Percentiles rank a stretch among this genome's conserved stretches.
These are phyloP conservation scores for Stictocephala bisonia DNA, from an alignment of 2,888 invertebrate genomes.

Conservation along the genomic window DNA sequence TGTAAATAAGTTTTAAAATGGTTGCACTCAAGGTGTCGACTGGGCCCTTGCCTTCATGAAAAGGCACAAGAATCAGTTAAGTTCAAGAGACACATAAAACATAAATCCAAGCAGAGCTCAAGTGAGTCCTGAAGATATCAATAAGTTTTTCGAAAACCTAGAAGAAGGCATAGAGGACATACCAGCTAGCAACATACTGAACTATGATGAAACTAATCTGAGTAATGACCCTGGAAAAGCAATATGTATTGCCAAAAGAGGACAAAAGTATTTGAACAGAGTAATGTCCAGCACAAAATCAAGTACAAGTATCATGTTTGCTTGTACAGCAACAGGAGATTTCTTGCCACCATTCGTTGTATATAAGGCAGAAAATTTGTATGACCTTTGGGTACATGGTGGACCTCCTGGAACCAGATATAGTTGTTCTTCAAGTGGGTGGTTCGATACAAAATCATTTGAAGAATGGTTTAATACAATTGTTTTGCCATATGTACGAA, in stretches of 20 bases:
- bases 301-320: slow-evolving; percentile 60
- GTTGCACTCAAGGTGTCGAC: no score
- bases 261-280: slow-evolving; percentile 35
- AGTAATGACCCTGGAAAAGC: slow-evolving; percentile 58
- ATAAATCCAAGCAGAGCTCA: slow-evolving; percentile 53
- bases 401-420: slow-evolving; percentile 59
- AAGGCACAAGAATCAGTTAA: slow-evolving; percentile 45
- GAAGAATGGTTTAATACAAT: slow-evolving; percentile 59
- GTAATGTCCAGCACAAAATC: slow-evolving; percentile 31
- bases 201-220: slow-evolving; percentile 60
- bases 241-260: slow-evolving; percentile 57
- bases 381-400: slow-evolving; percentile 59
- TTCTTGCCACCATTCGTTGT: slow-evolving; percentile 61
- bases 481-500: slow-evolving; percentile 4
- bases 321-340: slow-evolving; percentile 59
- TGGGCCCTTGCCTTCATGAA: slow-evolving; percentile 50
- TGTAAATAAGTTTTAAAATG: no score
- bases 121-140: slow-evolving; percentile 48
- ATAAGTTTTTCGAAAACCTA: slow-evolving; percentile 52
- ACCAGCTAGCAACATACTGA: slow-evolving; percentile 57
- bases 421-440: slow-evolving; percentile 59
- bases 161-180: slow-evolving; percentile 48
- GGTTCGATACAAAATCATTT: slow-evolving; percentile 60
- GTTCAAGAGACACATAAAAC: slow-evolving; percentile 50
- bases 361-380: slow-evolving; percentile 60